Percentiles rank a stretch among this genome's conserved stretches.
Conservation (phyloP, 1,140 invertebrate genomes). For the Bombyx mandarina region DNA sequence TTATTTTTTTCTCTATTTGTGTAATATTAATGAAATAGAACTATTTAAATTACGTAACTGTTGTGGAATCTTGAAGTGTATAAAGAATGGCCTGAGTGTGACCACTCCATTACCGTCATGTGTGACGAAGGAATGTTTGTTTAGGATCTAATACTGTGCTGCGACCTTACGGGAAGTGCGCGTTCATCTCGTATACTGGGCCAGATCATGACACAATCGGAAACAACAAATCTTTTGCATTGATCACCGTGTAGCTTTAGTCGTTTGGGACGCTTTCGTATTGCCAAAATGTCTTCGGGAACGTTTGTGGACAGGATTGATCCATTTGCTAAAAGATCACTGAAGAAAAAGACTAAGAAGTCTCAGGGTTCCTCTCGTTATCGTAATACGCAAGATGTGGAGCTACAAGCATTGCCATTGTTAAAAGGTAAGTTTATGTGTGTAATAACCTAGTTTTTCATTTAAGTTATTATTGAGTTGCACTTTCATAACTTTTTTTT, state of each 20-base stretch:
- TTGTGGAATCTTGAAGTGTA: constrained; percentile 66
- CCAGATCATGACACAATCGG: constrained; percentile 64
- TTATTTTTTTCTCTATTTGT: constrained; percentile 63
- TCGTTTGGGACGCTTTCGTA: constrained; percentile 65
- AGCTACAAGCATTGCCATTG: constrained; percentile 87
- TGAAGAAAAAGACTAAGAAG: constrained; percentile 94
- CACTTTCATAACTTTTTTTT: no score
- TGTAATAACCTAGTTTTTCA: neutral
- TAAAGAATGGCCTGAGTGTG: constrained; percentile 69
- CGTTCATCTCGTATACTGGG: constrained; percentile 56
- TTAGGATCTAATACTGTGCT: constrained; percentile 67
- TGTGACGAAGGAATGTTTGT: constrained; percentile 70
- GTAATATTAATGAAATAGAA: constrained; percentile 64
- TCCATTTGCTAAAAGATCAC: constrained; percentile 91
- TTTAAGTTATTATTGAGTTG: no score
- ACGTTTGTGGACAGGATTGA: constrained; percentile 95
- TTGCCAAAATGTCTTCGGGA: constrained; percentile 82
- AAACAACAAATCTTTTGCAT: constrained; percentile 61
- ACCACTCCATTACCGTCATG: constrained; percentile 68
- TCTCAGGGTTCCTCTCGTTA: constrained; percentile 93
- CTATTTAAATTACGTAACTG: constrained; percentile 68
- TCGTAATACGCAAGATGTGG: constrained; percentile 90
- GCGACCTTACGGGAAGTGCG: constrained; percentile 59
- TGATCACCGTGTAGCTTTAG: constrained; percentile 59
- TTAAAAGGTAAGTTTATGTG: constrained; percentile 81